Percentiles rank a stretch among this genome's conserved stretches.
Evolutionary conservation across 2,113 vertebrate species (phyloP).

Genomic region (Odocoileus hemionus): DNA sequence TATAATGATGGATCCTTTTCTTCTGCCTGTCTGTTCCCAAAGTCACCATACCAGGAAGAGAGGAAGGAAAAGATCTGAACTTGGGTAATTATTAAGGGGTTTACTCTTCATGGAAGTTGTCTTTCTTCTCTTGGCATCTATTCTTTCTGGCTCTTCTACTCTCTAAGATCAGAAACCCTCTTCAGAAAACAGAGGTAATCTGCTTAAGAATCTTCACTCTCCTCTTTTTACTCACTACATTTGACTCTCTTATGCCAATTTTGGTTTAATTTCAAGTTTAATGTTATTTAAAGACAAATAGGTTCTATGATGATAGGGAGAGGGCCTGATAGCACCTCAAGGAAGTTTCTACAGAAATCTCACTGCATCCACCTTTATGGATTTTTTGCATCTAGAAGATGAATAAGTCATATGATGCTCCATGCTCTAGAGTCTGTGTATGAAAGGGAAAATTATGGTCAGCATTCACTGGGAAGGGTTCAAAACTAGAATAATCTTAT

Average conservation of each 20-base stretch:
- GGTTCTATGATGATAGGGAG: background rate
- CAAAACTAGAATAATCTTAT: background rate
- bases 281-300: background rate
- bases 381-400: background rate
- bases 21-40: background rate
- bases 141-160: background rate
- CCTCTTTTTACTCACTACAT: background rate
- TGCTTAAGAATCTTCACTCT: background rate
- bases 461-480: background rate
- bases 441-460: background rate
- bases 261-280: background rate
- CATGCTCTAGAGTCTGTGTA: background rate
- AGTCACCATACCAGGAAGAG: background rate
- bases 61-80: background rate
- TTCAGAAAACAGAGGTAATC: background rate
- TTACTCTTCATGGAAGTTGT: background rate
- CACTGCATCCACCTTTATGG: background rate
- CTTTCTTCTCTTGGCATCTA: background rate
- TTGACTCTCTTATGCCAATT: background rate
- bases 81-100: background rate
- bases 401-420: background rate
- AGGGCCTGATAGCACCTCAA: background rate
- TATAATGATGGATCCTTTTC: accelerated
- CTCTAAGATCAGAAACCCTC: background rate
- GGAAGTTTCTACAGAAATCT: background rate